Percentiles rank a stretch among this genome's conserved stretches.
These are phyloP conservation scores for Sinocyclocheilus rhinocerous DNA, from an alignment of 2,113 vertebrate species.

Conservation along the genomic window DNA sequence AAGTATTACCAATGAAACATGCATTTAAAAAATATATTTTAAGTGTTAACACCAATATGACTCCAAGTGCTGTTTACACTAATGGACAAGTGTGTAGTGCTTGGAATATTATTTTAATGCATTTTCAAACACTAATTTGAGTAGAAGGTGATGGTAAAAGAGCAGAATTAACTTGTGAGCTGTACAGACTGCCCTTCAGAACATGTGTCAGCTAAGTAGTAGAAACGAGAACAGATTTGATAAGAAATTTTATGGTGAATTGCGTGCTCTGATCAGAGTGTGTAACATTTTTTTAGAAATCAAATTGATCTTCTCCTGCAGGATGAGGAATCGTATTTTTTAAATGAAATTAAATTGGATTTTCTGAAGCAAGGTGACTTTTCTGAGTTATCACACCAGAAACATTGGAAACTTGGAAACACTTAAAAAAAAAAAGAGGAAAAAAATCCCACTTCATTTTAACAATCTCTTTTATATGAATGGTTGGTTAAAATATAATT, in stretches of 20 bases:
- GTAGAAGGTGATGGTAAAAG: not conserved
- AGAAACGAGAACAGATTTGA: not conserved
- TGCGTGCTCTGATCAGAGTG: not conserved
- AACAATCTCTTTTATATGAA: constrained; percentile 10
- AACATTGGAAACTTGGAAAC: not conserved
- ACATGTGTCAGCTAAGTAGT: not conserved
- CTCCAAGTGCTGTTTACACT: not conserved
- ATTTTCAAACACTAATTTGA: not conserved
- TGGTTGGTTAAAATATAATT: constrained; percentile 17
- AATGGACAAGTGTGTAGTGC: not conserved
- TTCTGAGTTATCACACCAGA: constrained; percentile 25
- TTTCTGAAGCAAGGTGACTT: not conserved
- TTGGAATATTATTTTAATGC: not conserved
- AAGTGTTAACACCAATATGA: too few species aligned
- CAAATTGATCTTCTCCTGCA: constrained; percentile 39
- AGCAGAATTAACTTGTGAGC: not conserved
- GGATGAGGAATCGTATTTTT: not conserved
- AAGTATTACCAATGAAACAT: too few species aligned
- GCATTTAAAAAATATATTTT: too few species aligned
- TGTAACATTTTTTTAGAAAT: constrained; percentile 11
- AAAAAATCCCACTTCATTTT: constrained; percentile 12
- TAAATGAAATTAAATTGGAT: not conserved
- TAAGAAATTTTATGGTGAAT: not conserved
- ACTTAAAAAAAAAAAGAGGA: not conserved
- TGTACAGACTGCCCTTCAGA: not conserved